Conservation (phyloP, 1,140 invertebrate genomes). For the Bombus impatiens region DNA sequence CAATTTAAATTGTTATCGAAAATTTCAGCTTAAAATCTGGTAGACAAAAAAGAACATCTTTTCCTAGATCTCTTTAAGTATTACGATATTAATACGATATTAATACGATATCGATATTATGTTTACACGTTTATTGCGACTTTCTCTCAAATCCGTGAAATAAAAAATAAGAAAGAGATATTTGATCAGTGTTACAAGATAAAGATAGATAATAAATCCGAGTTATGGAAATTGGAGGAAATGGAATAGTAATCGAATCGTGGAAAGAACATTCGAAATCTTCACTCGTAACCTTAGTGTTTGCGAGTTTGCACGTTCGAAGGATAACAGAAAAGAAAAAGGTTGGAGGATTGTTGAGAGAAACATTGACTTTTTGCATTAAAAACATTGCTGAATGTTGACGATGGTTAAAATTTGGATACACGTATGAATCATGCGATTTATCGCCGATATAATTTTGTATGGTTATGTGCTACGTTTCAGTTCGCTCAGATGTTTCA, state of each 20-base stretch:
- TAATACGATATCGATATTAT: not conserved
- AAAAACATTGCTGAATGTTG: slow-evolving; percentile 5
- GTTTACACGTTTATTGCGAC: too few relatives aligned
- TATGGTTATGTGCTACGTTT: not conserved
- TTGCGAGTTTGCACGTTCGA: not conserved
- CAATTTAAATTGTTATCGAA: not conserved
- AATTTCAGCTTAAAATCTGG: not conserved
- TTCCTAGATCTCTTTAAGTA: not conserved
- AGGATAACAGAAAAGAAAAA: not conserved
- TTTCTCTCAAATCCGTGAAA: too few relatives aligned
- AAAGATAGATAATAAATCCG: not conserved
- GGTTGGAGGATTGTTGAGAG: slow-evolving; percentile 6
- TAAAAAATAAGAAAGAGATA: too few relatives aligned
- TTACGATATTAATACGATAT: not conserved
- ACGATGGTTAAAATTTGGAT: slow-evolving; percentile 18
- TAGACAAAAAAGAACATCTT: not conserved
- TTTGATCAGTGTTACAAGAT: not conserved
- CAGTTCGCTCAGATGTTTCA: too few relatives aligned
- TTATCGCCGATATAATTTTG: not conserved
- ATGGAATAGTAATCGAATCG: not conserved
- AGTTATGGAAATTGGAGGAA: not conserved
- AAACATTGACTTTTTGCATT: slow-evolving; percentile 3
- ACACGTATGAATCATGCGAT: not conserved
- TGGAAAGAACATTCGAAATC: not conserved
- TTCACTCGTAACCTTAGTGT: not conserved